Evolutionary conservation across 2,113 vertebrate species (phyloP).

Genomic region (Aleadryas rufinucha): DNA sequence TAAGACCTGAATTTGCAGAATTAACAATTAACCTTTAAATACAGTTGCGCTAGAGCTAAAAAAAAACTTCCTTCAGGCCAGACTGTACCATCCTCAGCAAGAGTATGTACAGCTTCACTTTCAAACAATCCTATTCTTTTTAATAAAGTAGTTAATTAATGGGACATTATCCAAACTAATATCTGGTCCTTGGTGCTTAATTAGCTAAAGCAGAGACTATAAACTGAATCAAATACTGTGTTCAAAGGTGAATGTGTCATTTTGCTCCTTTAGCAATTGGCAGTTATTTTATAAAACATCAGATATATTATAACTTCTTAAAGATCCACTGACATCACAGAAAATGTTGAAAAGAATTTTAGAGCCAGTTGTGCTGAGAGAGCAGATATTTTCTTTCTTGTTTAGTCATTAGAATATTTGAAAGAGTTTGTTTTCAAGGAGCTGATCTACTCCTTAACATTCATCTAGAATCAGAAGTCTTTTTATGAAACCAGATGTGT

Average conservation of each 20-base stretch:
- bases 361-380: not conserved
- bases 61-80: not conserved
- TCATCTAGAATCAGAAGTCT: not conserved
- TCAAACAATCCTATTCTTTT: not conserved
- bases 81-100: not conserved
- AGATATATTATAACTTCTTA: not conserved
- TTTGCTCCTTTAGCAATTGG: not conserved
- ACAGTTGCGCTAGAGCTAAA: not conserved
- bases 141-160: not conserved
- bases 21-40: not conserved
- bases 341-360: not conserved
- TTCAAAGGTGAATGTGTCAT: not conserved
- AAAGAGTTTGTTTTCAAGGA: not conserved
- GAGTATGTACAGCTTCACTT: not conserved
- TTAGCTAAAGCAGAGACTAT: not conserved
- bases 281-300: not conserved
- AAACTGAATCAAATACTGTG: not conserved
- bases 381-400: not conserved
- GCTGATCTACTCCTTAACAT: not conserved
- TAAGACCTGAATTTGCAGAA: not conserved
- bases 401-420: not conserved
- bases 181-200: not conserved
- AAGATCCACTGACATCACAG: not conserved
- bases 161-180: not conserved
- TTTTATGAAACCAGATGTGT: not conserved